Conservation (phyloP, 2,888 invertebrate genomes). For the Punctoribates punctum region DNA sequence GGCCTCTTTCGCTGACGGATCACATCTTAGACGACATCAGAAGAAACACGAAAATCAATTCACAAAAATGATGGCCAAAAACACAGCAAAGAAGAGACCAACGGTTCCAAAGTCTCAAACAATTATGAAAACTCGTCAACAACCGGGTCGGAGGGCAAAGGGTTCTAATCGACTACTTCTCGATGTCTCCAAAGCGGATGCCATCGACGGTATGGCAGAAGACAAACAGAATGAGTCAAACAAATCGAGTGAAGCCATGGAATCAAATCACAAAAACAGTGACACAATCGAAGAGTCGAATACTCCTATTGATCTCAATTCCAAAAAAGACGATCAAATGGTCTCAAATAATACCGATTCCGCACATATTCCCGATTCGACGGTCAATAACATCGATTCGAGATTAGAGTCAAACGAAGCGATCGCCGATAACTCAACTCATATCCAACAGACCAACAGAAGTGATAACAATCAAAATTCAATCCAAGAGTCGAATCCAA, state of each 20-base stretch:
- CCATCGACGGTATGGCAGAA: background rate
- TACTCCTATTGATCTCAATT: no score
- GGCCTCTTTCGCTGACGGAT: constrained; percentile 23
- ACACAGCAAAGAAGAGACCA: background rate
- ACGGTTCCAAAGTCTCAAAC: background rate
- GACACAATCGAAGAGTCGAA: no score
- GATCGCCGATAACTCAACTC: background rate
- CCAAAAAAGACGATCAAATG: no score
- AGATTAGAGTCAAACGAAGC: background rate
- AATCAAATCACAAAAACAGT: no score
- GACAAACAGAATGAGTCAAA: background rate
- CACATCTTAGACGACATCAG: constrained; percentile 31
- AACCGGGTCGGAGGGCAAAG: constrained; percentile 23
- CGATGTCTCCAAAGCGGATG: background rate
- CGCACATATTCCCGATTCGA: background rate
- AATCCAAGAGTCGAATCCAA: background rate
- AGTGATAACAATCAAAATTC: background rate
- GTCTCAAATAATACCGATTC: no score
- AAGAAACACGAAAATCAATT: constrained; percentile 34
- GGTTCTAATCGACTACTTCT: background rate
- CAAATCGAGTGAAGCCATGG: background rate
- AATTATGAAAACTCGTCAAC: constrained; percentile 8
- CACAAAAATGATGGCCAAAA: background rate
- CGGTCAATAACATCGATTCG: background rate
- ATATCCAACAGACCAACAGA: background rate